Evolutionary conservation across 2,888 invertebrate species (phyloP).

Genomic region (Drosophila fungiperda): DNA sequence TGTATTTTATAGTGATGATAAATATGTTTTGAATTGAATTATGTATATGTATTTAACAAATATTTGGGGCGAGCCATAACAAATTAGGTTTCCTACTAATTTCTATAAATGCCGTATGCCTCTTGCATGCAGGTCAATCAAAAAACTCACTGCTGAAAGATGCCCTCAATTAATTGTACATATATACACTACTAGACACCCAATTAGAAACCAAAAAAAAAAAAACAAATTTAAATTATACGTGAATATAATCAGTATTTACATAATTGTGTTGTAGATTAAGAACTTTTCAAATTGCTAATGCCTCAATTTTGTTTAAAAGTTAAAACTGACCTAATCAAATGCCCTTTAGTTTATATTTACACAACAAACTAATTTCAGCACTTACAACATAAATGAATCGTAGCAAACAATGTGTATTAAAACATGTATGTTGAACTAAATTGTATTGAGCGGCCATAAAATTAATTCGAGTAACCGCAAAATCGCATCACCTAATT

Average conservation of each 20-base stretch:
- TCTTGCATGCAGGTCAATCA: slow-evolving; percentile 46
- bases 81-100: slow-evolving; percentile 37
- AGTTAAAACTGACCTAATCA: neutral
- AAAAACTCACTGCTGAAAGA: slow-evolving; percentile 32
- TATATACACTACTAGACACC: slow-evolving; percentile 5
- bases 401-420: slow-evolving; percentile 26
- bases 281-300: neutral
- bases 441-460: slow-evolving; percentile 32
- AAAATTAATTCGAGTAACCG: slow-evolving; percentile 60
- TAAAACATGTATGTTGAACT: slow-evolving; percentile 1
- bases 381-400: slow-evolving; percentile 40
- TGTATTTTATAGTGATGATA: slow-evolving; percentile 29
- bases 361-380: slow-evolving; percentile 49
- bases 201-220: neutral
- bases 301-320: neutral
- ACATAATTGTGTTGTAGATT: neutral
- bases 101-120: slow-evolving; percentile 4
- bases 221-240: neutral
- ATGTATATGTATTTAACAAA: slow-evolving; percentile 25
- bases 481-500: slow-evolving; percentile 54
- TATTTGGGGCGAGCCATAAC: slow-evolving; percentile 51
- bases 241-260: neutral
- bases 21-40: slow-evolving; percentile 54
- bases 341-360: slow-evolving; percentile 7
- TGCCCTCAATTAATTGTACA: slow-evolving; percentile 27